Evolutionary conservation across 35 echinoderm and acorn worm genomes (phyloP), one percentile per base, ranked within the genome.

Genomic region (Lytechinus variegatus): DNA sequence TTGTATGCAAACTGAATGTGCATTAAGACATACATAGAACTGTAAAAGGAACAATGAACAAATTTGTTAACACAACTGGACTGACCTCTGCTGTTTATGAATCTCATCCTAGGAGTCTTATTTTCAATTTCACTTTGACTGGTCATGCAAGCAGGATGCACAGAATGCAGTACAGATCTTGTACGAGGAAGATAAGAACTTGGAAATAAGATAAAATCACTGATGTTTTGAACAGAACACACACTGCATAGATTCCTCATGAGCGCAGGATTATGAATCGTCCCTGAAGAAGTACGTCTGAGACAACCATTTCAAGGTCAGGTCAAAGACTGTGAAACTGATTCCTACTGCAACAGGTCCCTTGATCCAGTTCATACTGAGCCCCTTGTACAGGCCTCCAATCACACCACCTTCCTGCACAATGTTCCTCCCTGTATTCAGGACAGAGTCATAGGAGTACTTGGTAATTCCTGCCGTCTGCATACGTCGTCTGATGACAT

Each of bases 331-430:
- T 13, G 98, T 99, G 92, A 99, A 99, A 94, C 98, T 99, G 53
- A 99, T 97, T 9, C 98, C 98, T 10, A 99, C 98, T 3, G 98
- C 97, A 29, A 99, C 97, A 27, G 98, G 98, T 21, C 98, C 98
- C 92, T 99, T 99, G 27, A 99, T 95, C 98, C 98, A 99, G 96
- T 99, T 99, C 97, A 99, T 98, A 86, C 97, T 98, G 21, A 99
- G 95, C 21, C 98, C 98, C 95, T 99, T 99, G 94, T 99, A 99
- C 16, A 99, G 87, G 19, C 98, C 98, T 8, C 96, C 95, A 27
- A 98, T 95, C 9, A 99, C 86, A 9, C 98, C 98, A 28, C 96
- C 97, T 71, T 97, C 97, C 8, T 61, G 33, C 28, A 97, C 87
- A 60, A 99, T 97, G 52, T 96, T 91, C 87, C 56, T 95, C 27